Evolutionary conservation across 1,140 invertebrate species (phyloP).

Genomic region (Drosophila guanche): DNA sequence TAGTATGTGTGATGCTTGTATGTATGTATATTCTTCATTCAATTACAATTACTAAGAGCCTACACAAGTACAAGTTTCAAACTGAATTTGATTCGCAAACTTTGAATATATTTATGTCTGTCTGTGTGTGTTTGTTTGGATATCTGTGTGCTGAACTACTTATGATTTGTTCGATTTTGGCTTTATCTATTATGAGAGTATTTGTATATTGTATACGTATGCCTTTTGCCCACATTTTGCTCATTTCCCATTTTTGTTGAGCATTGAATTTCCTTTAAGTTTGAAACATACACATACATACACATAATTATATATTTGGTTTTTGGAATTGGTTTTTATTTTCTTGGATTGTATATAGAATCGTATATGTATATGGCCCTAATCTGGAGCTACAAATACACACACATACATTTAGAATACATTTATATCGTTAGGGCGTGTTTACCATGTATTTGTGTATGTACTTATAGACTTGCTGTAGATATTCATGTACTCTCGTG

Average conservation of each 20-base stretch:
- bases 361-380: conserved; percentile 20
- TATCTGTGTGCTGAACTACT: conserved; percentile 45
- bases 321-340: not conserved
- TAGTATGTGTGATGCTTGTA: conserved; percentile 6
- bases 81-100: conserved; percentile 52
- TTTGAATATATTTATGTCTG: conserved; percentile 32
- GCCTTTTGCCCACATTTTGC: conserved; percentile 19
- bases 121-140: conserved; percentile 1
- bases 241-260: no score
- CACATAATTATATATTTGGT: not conserved
- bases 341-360: conserved; percentile 30
- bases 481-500: conserved; percentile 33
- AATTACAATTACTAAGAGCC: conserved; percentile 41
- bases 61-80: conserved; percentile 49
- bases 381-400: conserved; percentile 6
- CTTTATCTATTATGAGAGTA: no score
- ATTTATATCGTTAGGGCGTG: not conserved
- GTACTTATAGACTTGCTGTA: conserved; percentile 18
- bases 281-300: no score
- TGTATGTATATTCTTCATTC: conserved; percentile 16
- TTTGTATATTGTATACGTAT: conserved; percentile 20
- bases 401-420: conserved; percentile 11
- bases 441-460: conserved; percentile 3
- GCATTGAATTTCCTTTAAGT: no score
- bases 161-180: conserved; percentile 31